These are phyloP conservation scores for Chrysolina americana DNA, from an alignment of 2,888 invertebrate genomes.

Conservation along the genomic window DNA sequence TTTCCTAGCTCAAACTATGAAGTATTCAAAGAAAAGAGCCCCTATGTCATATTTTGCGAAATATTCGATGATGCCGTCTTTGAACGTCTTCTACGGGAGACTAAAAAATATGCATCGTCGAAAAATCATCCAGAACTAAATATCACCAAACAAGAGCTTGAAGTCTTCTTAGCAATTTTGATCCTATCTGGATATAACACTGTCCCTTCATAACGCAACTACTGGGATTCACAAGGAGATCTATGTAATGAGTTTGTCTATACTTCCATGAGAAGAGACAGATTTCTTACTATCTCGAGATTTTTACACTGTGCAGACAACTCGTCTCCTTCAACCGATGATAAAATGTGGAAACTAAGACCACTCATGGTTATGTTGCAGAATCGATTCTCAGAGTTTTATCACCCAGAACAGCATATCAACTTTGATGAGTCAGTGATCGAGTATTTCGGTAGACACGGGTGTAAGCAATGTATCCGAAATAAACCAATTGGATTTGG, in stretches of 20 bases:
- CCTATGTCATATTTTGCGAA: slow-evolving; percentile 12
- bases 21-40: slow-evolving; percentile 6
- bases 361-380: slow-evolving; percentile 26
- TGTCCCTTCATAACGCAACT: slow-evolving; percentile 14
- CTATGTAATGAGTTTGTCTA: slow-evolving; percentile 18
- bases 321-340: slow-evolving; percentile 2
- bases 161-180: slow-evolving; percentile 23
- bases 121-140: slow-evolving; percentile 17
- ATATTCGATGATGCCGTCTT: slow-evolving; percentile 13
- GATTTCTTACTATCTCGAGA: not conserved
- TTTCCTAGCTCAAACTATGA: slow-evolving; percentile 16
- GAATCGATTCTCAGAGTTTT: slow-evolving; percentile 21
- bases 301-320: slow-evolving; percentile 36
- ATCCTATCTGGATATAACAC: slow-evolving; percentile 23
- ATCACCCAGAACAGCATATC: slow-evolving; percentile 33
- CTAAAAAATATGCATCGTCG: slow-evolving; percentile 15
- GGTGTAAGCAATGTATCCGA: slow-evolving; percentile 45
- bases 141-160: slow-evolving; percentile 18
- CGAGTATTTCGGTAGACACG: slow-evolving; percentile 33
- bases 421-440: slow-evolving; percentile 30
- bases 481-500: slow-evolving; percentile 39
- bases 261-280: slow-evolving; percentile 23
- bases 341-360: slow-evolving; percentile 33
- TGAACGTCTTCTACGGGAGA: slow-evolving; percentile 19
- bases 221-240: slow-evolving; percentile 27